Percentiles rank a stretch among this genome's conserved stretches.
These are phyloP conservation scores for Erythrocebus patas DNA, from an alignment of 2,113 vertebrate genomes.

Conservation along the genomic window DNA sequence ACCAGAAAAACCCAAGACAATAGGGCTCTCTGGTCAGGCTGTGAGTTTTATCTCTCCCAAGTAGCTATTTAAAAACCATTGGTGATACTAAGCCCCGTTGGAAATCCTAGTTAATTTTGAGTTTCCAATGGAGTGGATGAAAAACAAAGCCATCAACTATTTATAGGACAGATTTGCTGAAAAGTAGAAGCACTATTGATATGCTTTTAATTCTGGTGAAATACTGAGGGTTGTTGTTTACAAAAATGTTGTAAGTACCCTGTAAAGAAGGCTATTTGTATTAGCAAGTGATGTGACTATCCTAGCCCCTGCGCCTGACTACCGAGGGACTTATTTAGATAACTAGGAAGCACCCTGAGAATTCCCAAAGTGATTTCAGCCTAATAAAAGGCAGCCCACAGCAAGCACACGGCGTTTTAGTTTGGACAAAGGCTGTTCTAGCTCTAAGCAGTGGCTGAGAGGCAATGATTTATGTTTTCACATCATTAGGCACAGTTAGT, in stretches of 20 bases:
- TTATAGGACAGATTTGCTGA: neutral
- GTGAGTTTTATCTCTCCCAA: neutral
- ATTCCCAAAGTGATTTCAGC: neutral
- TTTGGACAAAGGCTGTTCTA: neutral
- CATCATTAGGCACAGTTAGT: neutral
- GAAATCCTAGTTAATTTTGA: conserved; percentile 5
- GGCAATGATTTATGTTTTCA: neutral
- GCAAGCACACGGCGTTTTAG: neutral
- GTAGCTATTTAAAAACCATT: neutral
- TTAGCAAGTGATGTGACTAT: neutral
- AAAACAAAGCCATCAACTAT: neutral
- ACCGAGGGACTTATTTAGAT: neutral
- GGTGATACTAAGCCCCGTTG: neutral
- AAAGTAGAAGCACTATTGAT: neutral
- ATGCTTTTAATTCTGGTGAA: neutral
- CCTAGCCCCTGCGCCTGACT: neutral
- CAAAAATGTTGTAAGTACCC: neutral
- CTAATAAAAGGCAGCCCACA: neutral
- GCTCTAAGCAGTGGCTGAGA: neutral
- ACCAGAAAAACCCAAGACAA: neutral
- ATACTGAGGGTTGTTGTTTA: neutral
- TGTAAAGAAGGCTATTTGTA: neutral
- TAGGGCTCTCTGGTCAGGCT: neutral
- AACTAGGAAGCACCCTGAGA: neutral
- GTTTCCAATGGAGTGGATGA: neutral